phyloP scores from a whole-genome alignment of 2,113 vertebrate genomes.

The Pomatostomus ruficeps region DNA sequence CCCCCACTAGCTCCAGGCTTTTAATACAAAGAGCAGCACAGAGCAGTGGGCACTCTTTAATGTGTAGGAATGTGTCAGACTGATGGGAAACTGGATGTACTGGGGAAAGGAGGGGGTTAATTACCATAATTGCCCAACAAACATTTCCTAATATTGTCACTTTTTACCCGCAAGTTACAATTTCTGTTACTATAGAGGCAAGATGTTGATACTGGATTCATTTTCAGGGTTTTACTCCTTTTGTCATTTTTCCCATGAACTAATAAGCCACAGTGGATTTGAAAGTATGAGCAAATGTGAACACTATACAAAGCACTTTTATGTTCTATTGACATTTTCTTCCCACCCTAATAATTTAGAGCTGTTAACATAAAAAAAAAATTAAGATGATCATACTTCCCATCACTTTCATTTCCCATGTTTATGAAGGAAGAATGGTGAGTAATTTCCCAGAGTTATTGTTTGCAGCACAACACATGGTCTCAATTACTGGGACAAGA shows the following conservation, averaged over 20 bases:
- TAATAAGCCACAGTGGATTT: slow-evolving; percentile 75
- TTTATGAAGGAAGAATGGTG: slow-evolving; percentile 47
- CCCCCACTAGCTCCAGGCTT: background rate
- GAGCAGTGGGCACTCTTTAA: background rate
- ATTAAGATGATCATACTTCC: slow-evolving; percentile 44
- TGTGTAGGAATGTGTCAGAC: background rate
- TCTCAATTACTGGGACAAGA: slow-evolving; percentile 64
- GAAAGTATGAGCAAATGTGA: slow-evolving; percentile 64
- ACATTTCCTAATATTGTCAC: slow-evolving; percentile 56
- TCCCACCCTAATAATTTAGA: slow-evolving; percentile 70
- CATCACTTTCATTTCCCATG: slow-evolving; percentile 62
- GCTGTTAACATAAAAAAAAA: slow-evolving; percentile 63
- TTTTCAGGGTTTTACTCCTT: slow-evolving; percentile 67
- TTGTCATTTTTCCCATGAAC: slow-evolving; percentile 77
- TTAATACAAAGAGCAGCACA: background rate
- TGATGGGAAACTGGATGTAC: background rate
- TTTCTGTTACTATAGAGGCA: slow-evolving; percentile 69
- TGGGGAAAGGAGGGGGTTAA: slow-evolving; percentile 15
- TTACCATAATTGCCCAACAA: background rate
- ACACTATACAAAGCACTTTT: slow-evolving; percentile 66
- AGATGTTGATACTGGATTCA: slow-evolving; percentile 74
- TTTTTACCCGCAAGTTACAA: slow-evolving; percentile 55
- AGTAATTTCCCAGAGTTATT: slow-evolving; percentile 67
- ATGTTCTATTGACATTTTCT: slow-evolving; percentile 67
- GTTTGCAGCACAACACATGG: slow-evolving; percentile 63